phyloP scores from a whole-genome alignment of 1,140 invertebrate genomes.

The Trinorchestia longiramus region DNA sequence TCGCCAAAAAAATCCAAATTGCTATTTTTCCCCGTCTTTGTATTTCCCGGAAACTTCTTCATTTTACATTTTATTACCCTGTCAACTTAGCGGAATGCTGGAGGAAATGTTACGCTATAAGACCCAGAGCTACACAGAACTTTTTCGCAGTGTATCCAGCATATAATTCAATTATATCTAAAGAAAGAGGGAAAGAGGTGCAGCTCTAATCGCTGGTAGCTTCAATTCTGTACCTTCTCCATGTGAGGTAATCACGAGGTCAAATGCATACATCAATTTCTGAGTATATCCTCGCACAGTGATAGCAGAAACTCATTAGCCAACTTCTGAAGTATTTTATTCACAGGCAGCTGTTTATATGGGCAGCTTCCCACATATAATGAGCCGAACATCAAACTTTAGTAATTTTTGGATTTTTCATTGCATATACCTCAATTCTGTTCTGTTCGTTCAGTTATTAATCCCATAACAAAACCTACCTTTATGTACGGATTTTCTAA shows the following conservation, averaged over 20 bases:
- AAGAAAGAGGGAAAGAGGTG: background rate
- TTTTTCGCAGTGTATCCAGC: background rate
- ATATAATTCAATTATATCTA: background rate
- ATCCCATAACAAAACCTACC: background rate
- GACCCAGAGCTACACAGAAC: background rate
- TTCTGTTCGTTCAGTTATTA: background rate
- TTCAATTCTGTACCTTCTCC: background rate
- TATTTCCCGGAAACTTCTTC: background rate
- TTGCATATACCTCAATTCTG: background rate
- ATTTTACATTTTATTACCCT: background rate
- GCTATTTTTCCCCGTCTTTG: background rate
- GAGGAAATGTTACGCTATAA: background rate
- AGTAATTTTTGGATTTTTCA: background rate
- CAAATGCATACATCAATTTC: background rate
- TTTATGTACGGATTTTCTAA: background rate
- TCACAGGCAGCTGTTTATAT: too few relatives aligned
- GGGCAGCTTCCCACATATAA: too few relatives aligned
- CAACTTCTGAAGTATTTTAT: too few relatives aligned
- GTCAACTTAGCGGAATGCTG: background rate
- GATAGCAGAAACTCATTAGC: background rate
- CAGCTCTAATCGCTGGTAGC: background rate
- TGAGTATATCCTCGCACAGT: background rate
- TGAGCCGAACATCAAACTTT: too few relatives aligned
- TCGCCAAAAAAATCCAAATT: background rate
- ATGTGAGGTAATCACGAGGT: background rate